Percentiles rank a stretch among this genome's conserved stretches.
Conservation (phyloP, 37 sponge, comb jelly and placozoan genomes). For the Beroe forskalii region DNA sequence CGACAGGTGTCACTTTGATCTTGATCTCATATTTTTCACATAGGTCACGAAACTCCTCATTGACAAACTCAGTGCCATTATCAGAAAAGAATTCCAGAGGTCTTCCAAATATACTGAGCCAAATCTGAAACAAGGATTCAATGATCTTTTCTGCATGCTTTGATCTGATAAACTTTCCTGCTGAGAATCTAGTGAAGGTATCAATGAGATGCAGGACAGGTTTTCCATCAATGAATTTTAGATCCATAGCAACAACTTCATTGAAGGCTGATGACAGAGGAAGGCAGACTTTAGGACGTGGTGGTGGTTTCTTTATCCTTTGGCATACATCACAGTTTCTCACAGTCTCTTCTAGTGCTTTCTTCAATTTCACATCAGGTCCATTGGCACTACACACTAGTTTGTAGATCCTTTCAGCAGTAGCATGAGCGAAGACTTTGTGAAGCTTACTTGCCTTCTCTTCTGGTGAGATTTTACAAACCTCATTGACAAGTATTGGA, state of each 20-base stretch:
- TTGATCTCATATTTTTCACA: neutral
- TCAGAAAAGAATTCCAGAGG: neutral
- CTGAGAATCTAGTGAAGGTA: neutral
- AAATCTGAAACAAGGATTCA: neutral
- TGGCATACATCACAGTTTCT: neutral
- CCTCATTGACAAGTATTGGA: too few relatives aligned
- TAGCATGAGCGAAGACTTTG: neutral
- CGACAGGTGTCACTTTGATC: neutral
- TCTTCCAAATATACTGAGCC: neutral
- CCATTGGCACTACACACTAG: neutral
- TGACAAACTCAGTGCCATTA: conserved; percentile 19
- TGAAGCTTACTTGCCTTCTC: neutral
- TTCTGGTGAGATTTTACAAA: too few relatives aligned
- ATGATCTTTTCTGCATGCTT: neutral
- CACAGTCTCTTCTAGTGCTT: neutral
- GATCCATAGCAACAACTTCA: neutral
- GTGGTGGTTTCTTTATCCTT: neutral
- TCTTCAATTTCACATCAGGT: neutral
- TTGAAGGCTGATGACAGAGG: neutral
- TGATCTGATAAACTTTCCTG: neutral
- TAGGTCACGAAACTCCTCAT: neutral
- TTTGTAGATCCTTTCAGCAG: neutral
- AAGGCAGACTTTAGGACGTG: neutral
- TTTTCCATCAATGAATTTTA: neutral
- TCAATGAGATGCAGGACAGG: neutral